Percentiles rank a stretch among this genome's conserved stretches.
phyloP scores from a whole-genome alignment of 2,888 invertebrate genomes.

The Morinoia aosen region DNA sequence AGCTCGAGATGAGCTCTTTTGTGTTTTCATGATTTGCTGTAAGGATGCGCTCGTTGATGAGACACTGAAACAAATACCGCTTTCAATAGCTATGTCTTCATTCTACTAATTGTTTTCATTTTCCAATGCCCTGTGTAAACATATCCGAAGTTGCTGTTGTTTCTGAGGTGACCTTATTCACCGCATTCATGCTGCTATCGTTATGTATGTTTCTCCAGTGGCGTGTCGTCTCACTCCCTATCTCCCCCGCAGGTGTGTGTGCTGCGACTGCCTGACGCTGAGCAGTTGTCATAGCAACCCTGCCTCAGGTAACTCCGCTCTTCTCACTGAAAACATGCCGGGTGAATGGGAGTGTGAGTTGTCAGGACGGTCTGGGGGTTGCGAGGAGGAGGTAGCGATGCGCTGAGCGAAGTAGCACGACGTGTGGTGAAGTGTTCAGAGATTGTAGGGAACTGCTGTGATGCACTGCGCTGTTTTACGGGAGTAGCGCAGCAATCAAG shows the following conservation, averaged over 20 bases:
- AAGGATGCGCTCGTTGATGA: neutral
- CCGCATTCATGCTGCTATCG: neutral
- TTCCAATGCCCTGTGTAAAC: neutral
- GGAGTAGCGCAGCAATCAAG: neutral
- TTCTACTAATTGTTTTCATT: neutral
- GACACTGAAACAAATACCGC: neutral
- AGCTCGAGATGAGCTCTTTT: neutral
- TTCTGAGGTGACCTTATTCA: neutral
- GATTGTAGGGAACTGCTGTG: neutral
- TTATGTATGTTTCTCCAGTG: neutral
- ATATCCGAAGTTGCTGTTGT: neutral
- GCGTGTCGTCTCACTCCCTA: neutral
- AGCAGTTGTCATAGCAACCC: constrained; percentile 42
- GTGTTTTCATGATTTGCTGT: neutral
- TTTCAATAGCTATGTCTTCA: neutral
- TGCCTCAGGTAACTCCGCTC: constrained; percentile 33
- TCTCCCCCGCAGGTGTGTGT: neutral
- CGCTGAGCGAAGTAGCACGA: neutral
- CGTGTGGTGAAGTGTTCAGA: neutral
- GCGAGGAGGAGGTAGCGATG: neutral
- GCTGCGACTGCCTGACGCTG: neutral
- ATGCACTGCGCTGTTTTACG: neutral
- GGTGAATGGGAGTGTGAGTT: constrained; percentile 12
- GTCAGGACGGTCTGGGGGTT: neutral
- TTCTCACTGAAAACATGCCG: neutral